Evolutionary conservation across 2,888 invertebrate species (phyloP).

Genomic region (Macrophya alboannulata): DNA sequence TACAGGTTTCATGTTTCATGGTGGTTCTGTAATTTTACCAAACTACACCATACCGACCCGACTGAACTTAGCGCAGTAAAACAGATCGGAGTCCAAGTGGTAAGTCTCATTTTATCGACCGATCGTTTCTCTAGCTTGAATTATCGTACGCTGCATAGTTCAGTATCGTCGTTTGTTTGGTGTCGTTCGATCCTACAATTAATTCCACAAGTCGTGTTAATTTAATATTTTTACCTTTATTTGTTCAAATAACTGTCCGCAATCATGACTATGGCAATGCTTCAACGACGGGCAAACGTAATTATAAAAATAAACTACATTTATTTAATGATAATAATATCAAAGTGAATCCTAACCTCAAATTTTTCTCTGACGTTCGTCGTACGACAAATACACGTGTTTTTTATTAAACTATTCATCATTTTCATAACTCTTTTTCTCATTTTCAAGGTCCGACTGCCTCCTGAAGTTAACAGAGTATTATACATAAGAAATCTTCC

Average conservation of each 20-base stretch:
- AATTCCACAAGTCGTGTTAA: not conserved
- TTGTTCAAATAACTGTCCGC: not conserved
- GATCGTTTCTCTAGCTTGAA: not conserved
- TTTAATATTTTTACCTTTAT: not conserved
- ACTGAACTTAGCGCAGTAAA: not conserved
- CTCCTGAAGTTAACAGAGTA: conserved; percentile 99
- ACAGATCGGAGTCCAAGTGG: not conserved
- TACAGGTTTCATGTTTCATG: not conserved
- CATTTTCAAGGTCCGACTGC: conserved; percentile 92
- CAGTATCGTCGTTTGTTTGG: not conserved
- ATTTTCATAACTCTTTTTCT: not conserved
- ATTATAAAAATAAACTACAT: conserved; percentile 74
- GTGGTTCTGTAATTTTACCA: not conserved
- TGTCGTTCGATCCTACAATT: not conserved
- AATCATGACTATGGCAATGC: conserved; percentile 86
- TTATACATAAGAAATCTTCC: conserved; percentile 98
- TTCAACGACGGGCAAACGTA: conserved; percentile 89
- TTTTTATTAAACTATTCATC: conserved; percentile 48
- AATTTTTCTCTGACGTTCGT: conserved; percentile 11
- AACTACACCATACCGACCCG: not conserved
- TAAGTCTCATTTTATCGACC: not conserved
- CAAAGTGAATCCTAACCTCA: conserved; percentile 45
- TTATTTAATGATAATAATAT: conserved; percentile 11
- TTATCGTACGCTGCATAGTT: too few species aligned
- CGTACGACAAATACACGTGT: conserved; percentile 34